phyloP scores from a whole-genome alignment of 2,113 vertebrate genomes.

The Raphicerus campestris region DNA sequence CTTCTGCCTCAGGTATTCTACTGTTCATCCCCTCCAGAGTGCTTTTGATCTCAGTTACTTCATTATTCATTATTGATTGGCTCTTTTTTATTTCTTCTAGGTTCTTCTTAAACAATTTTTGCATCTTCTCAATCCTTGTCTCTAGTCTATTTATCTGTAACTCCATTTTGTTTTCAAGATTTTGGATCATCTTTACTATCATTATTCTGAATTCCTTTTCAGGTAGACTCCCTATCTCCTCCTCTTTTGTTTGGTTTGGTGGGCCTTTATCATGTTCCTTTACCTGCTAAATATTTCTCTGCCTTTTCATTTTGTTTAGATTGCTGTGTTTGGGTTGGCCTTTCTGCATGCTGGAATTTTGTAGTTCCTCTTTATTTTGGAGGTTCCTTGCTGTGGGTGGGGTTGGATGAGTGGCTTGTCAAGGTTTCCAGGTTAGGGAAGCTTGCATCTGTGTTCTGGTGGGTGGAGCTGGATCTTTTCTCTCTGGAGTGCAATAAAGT shows the following conservation, averaged over 20 bases:
- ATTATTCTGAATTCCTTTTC: background rate
- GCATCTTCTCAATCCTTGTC: background rate
- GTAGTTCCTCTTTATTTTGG: background rate
- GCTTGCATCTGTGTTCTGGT: too few species aligned
- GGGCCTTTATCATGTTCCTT: background rate
- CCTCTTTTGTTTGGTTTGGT: background rate
- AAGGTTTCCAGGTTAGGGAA: background rate
- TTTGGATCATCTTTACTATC: background rate
- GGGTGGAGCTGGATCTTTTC: too few species aligned
- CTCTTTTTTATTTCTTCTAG: background rate
- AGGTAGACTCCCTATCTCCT: background rate
- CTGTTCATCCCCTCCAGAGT: background rate
- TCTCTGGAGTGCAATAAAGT: too few species aligned
- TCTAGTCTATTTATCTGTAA: background rate
- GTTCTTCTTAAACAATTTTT: background rate
- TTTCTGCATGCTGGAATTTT: background rate
- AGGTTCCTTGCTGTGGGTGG: background rate
- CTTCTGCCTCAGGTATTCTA: background rate
- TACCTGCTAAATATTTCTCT: background rate
- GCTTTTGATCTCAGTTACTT: background rate
- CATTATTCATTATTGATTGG: background rate
- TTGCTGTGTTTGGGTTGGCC: background rate
- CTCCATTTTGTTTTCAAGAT: background rate
- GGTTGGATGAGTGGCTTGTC: background rate
- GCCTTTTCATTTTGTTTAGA: background rate